Base-by-base conservation (phyloP, 92 coral and sea anemone genomes). In the Micromussa lordhowensis region DNA sequence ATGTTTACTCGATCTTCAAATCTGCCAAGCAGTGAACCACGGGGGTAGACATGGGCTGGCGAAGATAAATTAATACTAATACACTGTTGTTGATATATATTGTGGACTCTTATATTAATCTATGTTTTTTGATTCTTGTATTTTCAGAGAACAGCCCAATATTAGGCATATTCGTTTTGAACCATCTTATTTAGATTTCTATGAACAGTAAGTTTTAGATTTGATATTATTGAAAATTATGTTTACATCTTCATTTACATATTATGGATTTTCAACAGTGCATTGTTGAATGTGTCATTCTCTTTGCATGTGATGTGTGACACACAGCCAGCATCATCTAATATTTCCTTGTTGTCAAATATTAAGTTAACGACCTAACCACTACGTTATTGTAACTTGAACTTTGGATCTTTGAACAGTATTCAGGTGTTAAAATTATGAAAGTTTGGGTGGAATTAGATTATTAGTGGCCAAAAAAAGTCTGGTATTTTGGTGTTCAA, bases 131-230 rank as follows among this genome's bases (percentile, higher is more conserved):
- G 66, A 71, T 85, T 84, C 48, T 90, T 59, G n/a, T n/a, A 26
- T 48, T 94, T 93, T 82, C 93, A 97, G 98, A 83, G 98, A 90
- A 53, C 96, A 92, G 53, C 88, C 92, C 69, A 96, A 91, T 90
- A 96, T 97, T 88, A 95, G 99, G 80, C 98, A 91, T 86, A 97
- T 97, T 89, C 98, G 99, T 38, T 97, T 97, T 86, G 97, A 96
- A 72, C 99, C 99, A 10, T 95, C 98, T 5, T 97, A 96, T 93
- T 94, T 97, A 82, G 99, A 97, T 93, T 97, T 97, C 80, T 82
- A 89, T 64, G 98, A 97, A 86, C 97, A 97, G 99, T 97, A 91
- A 97, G 99, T 97, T 89, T 57, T 51, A 35, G n/a, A 38, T 28
- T 35, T 28, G 38, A 17, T 15, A 5, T 69, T 82, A 19, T 40